phyloP scores from a whole-genome alignment of 37 sponge, comb jelly and placozoan species.

The Crambe crambe region DNA sequence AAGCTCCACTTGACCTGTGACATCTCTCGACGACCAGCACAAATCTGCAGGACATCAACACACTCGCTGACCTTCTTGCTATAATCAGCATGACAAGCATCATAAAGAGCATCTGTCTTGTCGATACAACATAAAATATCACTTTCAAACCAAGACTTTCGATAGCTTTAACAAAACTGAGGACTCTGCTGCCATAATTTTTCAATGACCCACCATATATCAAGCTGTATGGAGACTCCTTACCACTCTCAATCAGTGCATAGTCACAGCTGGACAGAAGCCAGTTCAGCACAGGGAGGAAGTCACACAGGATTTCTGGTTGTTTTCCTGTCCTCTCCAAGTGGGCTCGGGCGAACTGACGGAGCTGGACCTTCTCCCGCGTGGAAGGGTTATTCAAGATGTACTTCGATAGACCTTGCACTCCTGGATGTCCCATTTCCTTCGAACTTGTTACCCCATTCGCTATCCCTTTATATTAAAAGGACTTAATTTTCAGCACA shows the following conservation, averaged over 20 bases:
- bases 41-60: slow-evolving; percentile 32
- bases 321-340: slow-evolving; percentile 12
- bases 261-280: slow-evolving; percentile 7
- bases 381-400: slow-evolving; percentile 23
- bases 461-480: no score
- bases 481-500: no score
- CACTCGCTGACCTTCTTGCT: not conserved
- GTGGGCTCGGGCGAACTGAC: slow-evolving; percentile 5
- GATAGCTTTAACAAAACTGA: slow-evolving; percentile 48
- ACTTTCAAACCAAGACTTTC: slow-evolving; percentile 27
- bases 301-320: slow-evolving; percentile 37
- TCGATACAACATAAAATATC: slow-evolving; percentile 48
- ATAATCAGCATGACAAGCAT: not conserved
- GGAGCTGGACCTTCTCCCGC: slow-evolving; percentile 18
- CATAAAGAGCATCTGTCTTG: not conserved
- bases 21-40: slow-evolving; percentile 29
- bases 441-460: no score
- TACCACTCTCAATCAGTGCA: slow-evolving; percentile 3
- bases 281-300: slow-evolving; percentile 17
- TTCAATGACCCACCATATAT: slow-evolving; percentile 46
- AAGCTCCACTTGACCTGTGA: not conserved
- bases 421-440: no score
- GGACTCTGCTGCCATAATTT: slow-evolving; percentile 15
- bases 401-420: slow-evolving; percentile 17
- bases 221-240: slow-evolving; percentile 32